Percentiles rank a stretch among this genome's conserved stretches.
phyloP scores from a whole-genome alignment of 2,113 vertebrate genomes.

The Myrmophylax atrothorax region DNA sequence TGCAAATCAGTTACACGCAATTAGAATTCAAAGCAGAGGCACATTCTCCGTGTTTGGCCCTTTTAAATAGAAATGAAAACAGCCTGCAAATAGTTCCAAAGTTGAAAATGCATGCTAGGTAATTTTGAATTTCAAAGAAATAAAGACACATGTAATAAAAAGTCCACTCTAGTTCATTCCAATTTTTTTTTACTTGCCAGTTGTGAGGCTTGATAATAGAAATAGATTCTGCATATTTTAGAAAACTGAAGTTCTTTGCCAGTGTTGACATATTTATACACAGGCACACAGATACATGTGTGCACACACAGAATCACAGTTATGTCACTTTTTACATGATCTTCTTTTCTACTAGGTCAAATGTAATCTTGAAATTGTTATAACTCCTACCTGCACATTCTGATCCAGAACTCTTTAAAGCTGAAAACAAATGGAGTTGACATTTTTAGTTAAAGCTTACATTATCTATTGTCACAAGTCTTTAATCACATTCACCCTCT shows the following conservation, averaged over 20 bases:
- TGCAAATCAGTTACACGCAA: constrained; percentile 77
- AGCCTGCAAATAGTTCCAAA: constrained; percentile 74
- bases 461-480: constrained; percentile 60
- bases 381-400: constrained; percentile 33
- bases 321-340: constrained; percentile 46
- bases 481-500: constrained; percentile 57
- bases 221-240: constrained; percentile 60
- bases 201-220: constrained; percentile 64
- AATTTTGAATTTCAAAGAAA: constrained; percentile 76
- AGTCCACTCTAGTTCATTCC: constrained; percentile 54
- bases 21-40: constrained; percentile 78
- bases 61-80: constrained; percentile 78
- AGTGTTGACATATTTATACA: background rate
- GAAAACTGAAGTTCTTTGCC: background rate
- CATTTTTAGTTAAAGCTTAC: constrained; percentile 70
- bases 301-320: background rate
- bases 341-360: constrained; percentile 49
- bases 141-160: constrained; percentile 74
- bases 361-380: constrained; percentile 65
- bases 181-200: constrained; percentile 38
- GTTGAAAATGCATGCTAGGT: constrained; percentile 73
- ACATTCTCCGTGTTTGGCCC: constrained; percentile 67
- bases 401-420: constrained; percentile 51
- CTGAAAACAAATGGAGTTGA: constrained; percentile 67
- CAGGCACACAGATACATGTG: background rate